Percentiles rank a stretch among this genome's conserved stretches.
Conservation (phyloP, 2,113 vertebrate species). For the Tricholaema leucomelas region DNA sequence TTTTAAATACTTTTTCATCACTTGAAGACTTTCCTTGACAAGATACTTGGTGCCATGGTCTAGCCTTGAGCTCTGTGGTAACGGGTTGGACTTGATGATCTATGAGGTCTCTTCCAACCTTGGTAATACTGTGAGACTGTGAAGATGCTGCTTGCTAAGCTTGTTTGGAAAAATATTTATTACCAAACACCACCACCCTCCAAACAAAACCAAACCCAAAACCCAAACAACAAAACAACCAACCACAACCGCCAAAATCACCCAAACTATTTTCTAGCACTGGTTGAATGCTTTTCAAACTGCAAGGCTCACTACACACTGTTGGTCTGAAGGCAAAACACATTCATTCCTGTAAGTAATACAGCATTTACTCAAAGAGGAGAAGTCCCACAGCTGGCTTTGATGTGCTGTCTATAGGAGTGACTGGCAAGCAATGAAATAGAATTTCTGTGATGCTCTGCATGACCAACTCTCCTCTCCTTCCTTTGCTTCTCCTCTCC, state of each 20-base stretch:
- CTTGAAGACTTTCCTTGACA: not conserved
- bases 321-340: not conserved
- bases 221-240: not conserved
- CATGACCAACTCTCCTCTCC: not conserved
- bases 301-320: not conserved
- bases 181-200: not conserved
- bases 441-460: not conserved
- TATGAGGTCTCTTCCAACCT: too few species aligned
- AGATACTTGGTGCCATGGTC: too few species aligned
- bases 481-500: too few species aligned
- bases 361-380: not conserved
- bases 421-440: not conserved
- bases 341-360: not conserved
- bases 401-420: not conserved
- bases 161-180: not conserved
- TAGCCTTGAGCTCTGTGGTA: too few species aligned
- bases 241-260: not conserved
- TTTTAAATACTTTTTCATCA: not conserved
- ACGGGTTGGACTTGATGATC: too few species aligned
- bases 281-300: not conserved
- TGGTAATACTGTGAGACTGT: too few species aligned
- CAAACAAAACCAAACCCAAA: not conserved
- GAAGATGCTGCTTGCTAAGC: not conserved
- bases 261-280: not conserved
- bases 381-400: not conserved